These are phyloP conservation scores for Trachelus tabidus DNA, from an alignment of 2,888 invertebrate species.

Conservation along the genomic window DNA sequence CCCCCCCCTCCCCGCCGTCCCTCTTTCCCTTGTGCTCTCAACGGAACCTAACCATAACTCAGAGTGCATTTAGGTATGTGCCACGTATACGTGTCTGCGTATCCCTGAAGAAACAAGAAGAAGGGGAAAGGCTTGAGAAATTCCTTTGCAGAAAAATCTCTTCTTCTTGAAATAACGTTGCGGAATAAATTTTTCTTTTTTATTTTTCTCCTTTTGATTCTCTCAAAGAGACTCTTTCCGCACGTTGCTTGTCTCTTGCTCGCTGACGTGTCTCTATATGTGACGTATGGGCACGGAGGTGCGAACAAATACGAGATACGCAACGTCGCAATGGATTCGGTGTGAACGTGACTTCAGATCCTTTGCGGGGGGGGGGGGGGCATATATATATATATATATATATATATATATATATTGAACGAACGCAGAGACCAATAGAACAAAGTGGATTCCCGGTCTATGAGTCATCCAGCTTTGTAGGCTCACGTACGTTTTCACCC, in stretches of 20 bases:
- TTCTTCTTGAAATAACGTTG: too few relatives aligned
- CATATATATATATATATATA: conserved; percentile 3
- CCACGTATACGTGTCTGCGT: not conserved
- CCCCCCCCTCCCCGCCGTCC: not conserved
- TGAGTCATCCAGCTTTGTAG: conserved; percentile 47
- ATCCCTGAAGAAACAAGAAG: not conserved
- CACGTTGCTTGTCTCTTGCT: not conserved
- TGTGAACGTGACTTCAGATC: conserved; percentile 12
- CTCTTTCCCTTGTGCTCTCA: conserved; percentile 7
- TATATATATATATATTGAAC: not conserved
- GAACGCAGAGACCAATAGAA: conserved; percentile 35
- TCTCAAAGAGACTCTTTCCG: not conserved
- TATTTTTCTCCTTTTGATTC: not conserved
- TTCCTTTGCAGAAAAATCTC: not conserved
- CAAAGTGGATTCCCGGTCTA: conserved; percentile 55
- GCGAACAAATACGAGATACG: not conserved
- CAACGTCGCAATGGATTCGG: conserved; percentile 5
- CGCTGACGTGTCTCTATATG: not conserved
- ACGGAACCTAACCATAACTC: not conserved
- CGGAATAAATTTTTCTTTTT: not conserved
- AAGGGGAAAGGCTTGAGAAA: conserved; percentile 10
- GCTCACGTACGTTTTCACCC: not conserved
- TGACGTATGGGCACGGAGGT: not conserved
- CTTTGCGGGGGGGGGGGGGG: conserved; percentile 14
- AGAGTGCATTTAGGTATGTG: not conserved